Evolutionary conservation across 2,888 invertebrate genomes (phyloP), one percentile per base, ranked within the genome.

Genomic region (Incurvaria masculella): DNA sequence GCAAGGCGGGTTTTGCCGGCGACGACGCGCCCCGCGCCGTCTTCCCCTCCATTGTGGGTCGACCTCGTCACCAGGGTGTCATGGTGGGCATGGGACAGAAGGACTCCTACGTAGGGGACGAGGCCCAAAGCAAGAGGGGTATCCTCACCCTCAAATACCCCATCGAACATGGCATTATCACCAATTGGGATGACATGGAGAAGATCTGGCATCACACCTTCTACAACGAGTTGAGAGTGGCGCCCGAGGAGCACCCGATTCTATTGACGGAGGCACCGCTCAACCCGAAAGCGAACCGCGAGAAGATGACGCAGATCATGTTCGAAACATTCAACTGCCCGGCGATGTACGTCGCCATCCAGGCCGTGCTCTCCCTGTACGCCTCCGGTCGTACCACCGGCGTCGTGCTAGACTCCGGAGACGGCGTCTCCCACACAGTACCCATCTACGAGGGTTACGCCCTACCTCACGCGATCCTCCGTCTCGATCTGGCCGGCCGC

Each of bases 81-180:
- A 96, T 95, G 96, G 95, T 96, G 64, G 95, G 95, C 69, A 96
- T 96, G 95, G 95, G 95, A 61, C 95, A 96, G 80, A 96, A 96
- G 80, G 68, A 81, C 47, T 66, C 83, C 2, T 82, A 76, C 56
- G 84, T 81, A 6, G 85, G 84, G 0, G 74, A 80, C 44, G 84
- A 85, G 54, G 85, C 85, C 4, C 74, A 83, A 52, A 72, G 69
- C 23, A 82, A 82, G 5, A 59, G 68, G 17, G 75, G 75, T 0
- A 42, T 69, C 2, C 69, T 83, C 0, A 71, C 79, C 1, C 72
- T 86, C 4, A 86, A 85, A 59, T 89, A 89, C 73, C 91, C 91
- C 1, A 86, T 92, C 46, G 85, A 88, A 59, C 85, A 88, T 57
- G 91, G 91, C 21, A 82, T 88, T 52, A 85, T 91, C 44, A 85